phyloP scores from a whole-genome alignment of 2,888 invertebrate species.

The Lumbricus terrestris region DNA sequence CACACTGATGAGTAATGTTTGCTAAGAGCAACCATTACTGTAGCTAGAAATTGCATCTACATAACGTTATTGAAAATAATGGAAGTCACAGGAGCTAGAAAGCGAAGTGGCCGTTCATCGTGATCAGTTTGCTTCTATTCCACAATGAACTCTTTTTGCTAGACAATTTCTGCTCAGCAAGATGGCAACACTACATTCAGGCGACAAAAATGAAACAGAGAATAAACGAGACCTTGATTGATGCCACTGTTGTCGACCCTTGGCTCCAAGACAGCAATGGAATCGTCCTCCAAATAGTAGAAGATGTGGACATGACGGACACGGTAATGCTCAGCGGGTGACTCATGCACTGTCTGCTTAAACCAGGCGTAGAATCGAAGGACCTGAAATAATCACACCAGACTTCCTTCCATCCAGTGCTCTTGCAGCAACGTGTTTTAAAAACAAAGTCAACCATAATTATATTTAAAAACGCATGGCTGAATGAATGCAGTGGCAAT shows the following conservation, averaged over 20 bases:
- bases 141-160: not conserved
- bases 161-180: not conserved
- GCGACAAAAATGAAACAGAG: not conserved
- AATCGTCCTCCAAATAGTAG: conserved; percentile 60
- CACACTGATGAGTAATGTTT: not conserved
- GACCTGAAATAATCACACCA: conserved; percentile 62
- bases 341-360: conserved; percentile 76
- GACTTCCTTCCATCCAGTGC: not conserved
- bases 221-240: conserved; percentile 57
- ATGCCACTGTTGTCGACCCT: conserved; percentile 59
- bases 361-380: conserved; percentile 79
- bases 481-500: not conserved
- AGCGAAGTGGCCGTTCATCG: not conserved
- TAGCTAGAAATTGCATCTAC: not conserved
- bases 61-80: not conserved
- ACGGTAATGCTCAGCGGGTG: conserved; percentile 71
- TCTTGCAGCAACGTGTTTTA: not conserved
- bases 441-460: too few species aligned
- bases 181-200: not conserved
- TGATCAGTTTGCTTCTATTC: not conserved
- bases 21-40: not conserved
- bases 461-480: not conserved
- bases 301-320: conserved; percentile 62
- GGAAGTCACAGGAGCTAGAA: not conserved
- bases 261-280: conserved; percentile 58